Base-by-base conservation (phyloP, 2,113 vertebrate genomes). In the Formicarius rufipectus region DNA sequence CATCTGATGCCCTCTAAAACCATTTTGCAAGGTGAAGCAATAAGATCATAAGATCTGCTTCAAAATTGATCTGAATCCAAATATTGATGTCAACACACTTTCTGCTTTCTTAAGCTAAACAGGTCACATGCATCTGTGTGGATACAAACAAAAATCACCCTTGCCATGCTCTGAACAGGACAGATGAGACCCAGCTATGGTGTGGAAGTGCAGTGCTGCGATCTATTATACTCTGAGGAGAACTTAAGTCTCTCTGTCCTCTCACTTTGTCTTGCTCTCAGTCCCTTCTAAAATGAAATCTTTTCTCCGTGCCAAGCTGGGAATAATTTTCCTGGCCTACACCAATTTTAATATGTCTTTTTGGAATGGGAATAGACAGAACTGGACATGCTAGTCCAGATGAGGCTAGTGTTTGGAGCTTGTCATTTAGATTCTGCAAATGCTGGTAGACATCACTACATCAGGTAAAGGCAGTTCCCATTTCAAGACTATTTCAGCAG, bases 401-500 rank as follows among this genome's bases (percentile, higher is more conserved):
- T 21, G 78, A 72, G 44, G 22, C 40, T 71, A n/a, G n/a, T 63
- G 80, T 92, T 95, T 72, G 24, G 64, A 94, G 92, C 56, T 72
- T 73, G 90, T 93, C 56, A 68, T 87, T 95, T 90, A 84, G 85
- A 68, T 93, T 90, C 72, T 89, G 58, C 73, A 96, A 94, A 95
- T 94, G 82, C 62, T 90, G n/a, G 45, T 91, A 77, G 94, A 94
- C 90, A 87, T 69, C 78, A 47, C 81, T 90, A 52, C 89, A 90
- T 71, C 81, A 87, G 53, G 91, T 81, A 81, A 60, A 75, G 56
- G 76, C 95, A 68, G 64, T 66, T 95, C 76, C 69, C 60, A 87
- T 94, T 95, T 96, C 86, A 84, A 90, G 76, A 69, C 95, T 93
- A 44, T 93, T 95, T 90, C 88, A 95, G 83, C 76, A 84, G 87